phyloP scores from a whole-genome alignment of 2,113 vertebrate genomes.

The Natator depressus region DNA sequence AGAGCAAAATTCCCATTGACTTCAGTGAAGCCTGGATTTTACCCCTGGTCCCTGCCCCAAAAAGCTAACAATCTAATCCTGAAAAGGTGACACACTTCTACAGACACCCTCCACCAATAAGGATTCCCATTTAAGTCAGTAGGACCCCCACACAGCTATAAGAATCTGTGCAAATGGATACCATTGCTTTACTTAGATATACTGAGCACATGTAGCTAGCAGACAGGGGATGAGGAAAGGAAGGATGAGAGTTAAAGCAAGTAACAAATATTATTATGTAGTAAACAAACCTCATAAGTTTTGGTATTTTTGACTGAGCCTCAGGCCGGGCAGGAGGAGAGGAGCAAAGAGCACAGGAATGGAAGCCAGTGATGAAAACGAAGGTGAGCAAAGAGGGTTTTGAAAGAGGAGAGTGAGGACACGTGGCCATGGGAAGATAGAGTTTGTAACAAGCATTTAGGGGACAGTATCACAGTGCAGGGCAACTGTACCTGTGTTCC shows the following conservation, averaged over 20 bases:
- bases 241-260: neutral
- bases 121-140: neutral
- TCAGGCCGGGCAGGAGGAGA: neutral
- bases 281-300: neutral
- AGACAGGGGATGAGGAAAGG: neutral
- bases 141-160: neutral
- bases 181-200: neutral
- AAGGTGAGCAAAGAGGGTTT: neutral
- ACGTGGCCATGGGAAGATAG: neutral
- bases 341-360: neutral
- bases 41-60: neutral
- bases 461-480: fast-evolving
- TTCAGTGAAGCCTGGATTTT: neutral
- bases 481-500: too few species aligned
- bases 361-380: neutral
- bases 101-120: neutral
- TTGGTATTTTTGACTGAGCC: neutral
- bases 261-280: neutral
- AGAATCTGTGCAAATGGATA: neutral
- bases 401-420: neutral
- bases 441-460: fast-evolving
- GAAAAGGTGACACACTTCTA: neutral
- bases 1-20: neutral
- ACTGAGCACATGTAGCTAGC: neutral
- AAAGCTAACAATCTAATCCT: neutral